Percentiles rank a stretch among this genome's conserved stretches.
phyloP scores from a whole-genome alignment of 2,888 invertebrate species.

The Psylliodes chrysocephalus region DNA sequence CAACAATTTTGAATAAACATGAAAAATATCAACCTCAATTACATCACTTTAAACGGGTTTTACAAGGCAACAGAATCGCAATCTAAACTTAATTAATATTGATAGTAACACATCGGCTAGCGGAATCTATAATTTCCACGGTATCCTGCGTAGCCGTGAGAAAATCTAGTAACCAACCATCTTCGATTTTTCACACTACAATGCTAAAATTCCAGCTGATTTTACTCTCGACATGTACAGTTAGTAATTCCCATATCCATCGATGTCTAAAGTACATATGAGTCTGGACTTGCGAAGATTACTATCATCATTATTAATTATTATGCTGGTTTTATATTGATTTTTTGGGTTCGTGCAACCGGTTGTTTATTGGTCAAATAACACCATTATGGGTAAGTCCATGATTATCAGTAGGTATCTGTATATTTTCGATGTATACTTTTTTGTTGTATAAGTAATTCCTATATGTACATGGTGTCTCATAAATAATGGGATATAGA shows the following conservation, averaged over 20 bases:
- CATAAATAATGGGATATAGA: no score
- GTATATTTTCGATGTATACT: no score
- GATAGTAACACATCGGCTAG: constrained; percentile 15
- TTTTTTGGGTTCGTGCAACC: not conserved
- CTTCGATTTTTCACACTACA: constrained; percentile 19
- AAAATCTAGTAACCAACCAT: constrained; percentile 7
- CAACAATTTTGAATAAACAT: not conserved
- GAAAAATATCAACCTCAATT: constrained; percentile 7
- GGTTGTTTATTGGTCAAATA: no score
- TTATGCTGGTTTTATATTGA: not conserved
- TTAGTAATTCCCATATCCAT: constrained; percentile 19
- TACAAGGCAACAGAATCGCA: constrained; percentile 1
- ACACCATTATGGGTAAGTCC: no score
- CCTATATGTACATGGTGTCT: no score
- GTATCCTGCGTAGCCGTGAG: constrained; percentile 20
- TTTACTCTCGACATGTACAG: constrained; percentile 12
- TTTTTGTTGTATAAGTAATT: no score
- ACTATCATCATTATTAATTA: constrained; percentile 9
- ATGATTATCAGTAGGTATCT: no score
- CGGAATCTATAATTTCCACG: constrained; percentile 17
- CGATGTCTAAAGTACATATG: constrained; percentile 7
- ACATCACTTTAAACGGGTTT: constrained; percentile 13
- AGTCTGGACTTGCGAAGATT: constrained; percentile 6
- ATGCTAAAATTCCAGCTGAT: constrained; percentile 18
- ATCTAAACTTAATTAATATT: constrained; percentile 12